A percentile compares a stretch with the other conserved stretches of the same genome.
Conservation (phyloP, 2,113 vertebrate species). For the Morone saxatilis region DNA sequence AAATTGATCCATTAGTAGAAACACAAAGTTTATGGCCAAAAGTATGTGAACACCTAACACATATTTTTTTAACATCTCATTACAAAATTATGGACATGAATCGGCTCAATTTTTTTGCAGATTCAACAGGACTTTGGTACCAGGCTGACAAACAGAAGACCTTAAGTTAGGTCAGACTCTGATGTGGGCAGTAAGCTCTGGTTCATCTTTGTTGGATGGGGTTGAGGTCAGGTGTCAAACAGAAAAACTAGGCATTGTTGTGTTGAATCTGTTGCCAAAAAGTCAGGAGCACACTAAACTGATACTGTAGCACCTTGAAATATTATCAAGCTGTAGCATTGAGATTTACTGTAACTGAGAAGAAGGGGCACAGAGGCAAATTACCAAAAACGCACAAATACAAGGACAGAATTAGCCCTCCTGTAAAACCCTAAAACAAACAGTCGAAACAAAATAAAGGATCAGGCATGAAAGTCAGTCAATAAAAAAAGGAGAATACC, state of each 20-base stretch:
- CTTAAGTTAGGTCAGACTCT: not conserved
- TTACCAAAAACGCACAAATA: not conserved
- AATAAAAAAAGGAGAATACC: not conserved
- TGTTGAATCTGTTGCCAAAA: not conserved
- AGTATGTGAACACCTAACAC: too few relatives aligned
- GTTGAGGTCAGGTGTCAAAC: not conserved
- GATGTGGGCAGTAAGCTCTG: not conserved
- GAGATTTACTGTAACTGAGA: not conserved
- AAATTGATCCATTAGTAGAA: not conserved
- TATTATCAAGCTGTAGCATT: not conserved
- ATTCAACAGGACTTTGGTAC: slow-evolving; percentile 3
- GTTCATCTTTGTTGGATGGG: slow-evolving; percentile 8
- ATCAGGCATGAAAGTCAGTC: not conserved
- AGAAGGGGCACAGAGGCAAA: too few relatives aligned
- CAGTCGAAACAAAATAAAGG: not conserved
- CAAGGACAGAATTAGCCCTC: not conserved
- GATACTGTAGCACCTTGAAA: not conserved
- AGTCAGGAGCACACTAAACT: too few relatives aligned
- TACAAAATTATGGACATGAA: not conserved
- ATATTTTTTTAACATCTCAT: not conserved
- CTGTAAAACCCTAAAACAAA: not conserved
- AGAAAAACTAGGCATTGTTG: not conserved
- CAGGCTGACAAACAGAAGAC: not conserved
- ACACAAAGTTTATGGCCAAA: not conserved
- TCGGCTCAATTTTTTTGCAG: not conserved